Conservation (phyloP, 1,140 invertebrate species). For the Cydia splendana region DNA sequence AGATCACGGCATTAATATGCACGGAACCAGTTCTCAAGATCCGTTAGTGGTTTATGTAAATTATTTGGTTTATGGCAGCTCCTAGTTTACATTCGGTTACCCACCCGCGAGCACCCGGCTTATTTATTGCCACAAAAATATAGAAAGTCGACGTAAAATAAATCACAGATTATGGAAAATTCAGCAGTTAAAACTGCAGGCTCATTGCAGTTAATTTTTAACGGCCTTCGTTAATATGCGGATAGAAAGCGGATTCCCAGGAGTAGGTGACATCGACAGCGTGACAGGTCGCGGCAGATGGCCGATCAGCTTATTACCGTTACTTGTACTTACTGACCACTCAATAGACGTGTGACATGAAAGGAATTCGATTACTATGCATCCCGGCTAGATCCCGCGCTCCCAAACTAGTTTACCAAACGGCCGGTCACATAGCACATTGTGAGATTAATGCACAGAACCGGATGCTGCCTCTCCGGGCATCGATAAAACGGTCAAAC, state of each 20-base stretch:
- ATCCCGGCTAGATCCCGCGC: slow-evolving; percentile 50
- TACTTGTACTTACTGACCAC: slow-evolving; percentile 53
- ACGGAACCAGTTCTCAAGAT: slow-evolving; percentile 70
- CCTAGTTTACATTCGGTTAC: slow-evolving; percentile 68
- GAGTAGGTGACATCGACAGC: neutral
- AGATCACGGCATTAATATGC: slow-evolving; percentile 76
- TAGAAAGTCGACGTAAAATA: slow-evolving; percentile 25
- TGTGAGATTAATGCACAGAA: slow-evolving; percentile 74
- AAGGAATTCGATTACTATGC: slow-evolving; percentile 73
- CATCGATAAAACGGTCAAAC: slow-evolving; percentile 73
- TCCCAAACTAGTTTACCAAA: slow-evolving; percentile 75
- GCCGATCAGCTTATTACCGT: slow-evolving; percentile 33
- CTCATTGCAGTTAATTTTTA: slow-evolving; percentile 32
- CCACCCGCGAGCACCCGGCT: slow-evolving; percentile 1
- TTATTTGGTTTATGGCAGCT: slow-evolving; percentile 72
- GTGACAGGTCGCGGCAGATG: slow-evolving; percentile 9
- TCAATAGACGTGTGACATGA: slow-evolving; percentile 67
- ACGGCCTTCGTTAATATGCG: slow-evolving; percentile 6
- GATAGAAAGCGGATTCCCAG: slow-evolving; percentile 27
- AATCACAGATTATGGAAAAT: slow-evolving; percentile 32
- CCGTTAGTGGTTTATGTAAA: slow-evolving; percentile 78
- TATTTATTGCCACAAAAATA: slow-evolving; percentile 25
- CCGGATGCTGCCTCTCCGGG: slow-evolving; percentile 73
- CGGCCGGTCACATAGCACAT: slow-evolving; percentile 66
- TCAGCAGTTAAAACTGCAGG: slow-evolving; percentile 22